Base-by-base conservation (phyloP, 2,113 vertebrate species). In the Ceratotherium simum region DNA sequence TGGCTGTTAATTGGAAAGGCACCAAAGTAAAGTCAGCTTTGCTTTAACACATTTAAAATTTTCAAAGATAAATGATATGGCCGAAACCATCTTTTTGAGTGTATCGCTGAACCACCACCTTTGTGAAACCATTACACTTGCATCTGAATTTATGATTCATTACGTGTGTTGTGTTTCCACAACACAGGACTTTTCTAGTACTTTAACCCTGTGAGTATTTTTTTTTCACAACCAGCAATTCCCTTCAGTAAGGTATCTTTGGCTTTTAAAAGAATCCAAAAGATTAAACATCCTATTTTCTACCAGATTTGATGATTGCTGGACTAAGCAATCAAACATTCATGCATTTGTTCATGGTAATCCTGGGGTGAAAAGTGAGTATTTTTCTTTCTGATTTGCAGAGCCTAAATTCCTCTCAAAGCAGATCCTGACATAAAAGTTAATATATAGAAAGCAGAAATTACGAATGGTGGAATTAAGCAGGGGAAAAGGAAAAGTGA, bases 1-100 rank as follows among this genome's bases (percentile, higher is more conserved):
- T 96, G 78, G 33, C 31, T 92, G 21, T 92, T 96, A 90, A 86
- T 86, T 95, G 39, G n/a, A 90, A 96, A 95, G 73, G 42, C 29
- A 95, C 25, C 67, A 96, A 69, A 90, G 33, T 91, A 67, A 84
- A 89, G 39, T 67, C 60, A 96, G 8, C 36, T 86, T 92, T 76
- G 13, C 14, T 90, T 92, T 81, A 93, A 70, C 31, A 64, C 3
- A 92, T 85, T 79, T 67, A 73, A 86, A 95, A 27, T 20, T 33
- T 94, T 89, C 79, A 79, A 64, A 84, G 31, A 17, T 73, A 83
- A 64, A 87, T 88, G 8, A 67, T 75, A 42, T 4, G 16, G 1
- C 6, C n/a, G 64, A 83, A 58, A n/a, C 17, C 11, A 48, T n/a
- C 20, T 58, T 56, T 93, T 76, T 60, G 33, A 79, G 39, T 60